A percentile compares a stretch with the other conserved stretches of the same genome.
These are phyloP conservation scores for Lucifuga dentata DNA, from an alignment of 2,113 vertebrate genomes.

Conservation along the genomic window DNA sequence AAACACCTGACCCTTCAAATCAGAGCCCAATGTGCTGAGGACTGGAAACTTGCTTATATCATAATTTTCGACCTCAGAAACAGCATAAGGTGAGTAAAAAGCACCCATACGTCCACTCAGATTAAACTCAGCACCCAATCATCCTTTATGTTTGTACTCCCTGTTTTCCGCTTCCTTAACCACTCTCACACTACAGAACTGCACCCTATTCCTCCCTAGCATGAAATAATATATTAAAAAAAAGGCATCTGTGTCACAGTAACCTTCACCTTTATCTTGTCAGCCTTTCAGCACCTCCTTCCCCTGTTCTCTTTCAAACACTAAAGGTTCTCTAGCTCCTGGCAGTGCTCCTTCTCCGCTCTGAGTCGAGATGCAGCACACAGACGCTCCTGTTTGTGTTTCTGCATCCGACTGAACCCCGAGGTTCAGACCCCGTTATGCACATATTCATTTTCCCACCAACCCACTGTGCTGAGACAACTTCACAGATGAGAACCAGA, in stretches of 20 bases:
- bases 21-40: constrained; percentile 43
- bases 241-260: constrained; percentile 19
- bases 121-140: too few species aligned
- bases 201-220: neutral
- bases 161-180: neutral
- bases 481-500: constrained; percentile 41
- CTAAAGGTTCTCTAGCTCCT: constrained; percentile 31
- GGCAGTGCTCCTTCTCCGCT: constrained; percentile 34
- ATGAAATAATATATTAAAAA: neutral
- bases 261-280: constrained; percentile 50
- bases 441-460: constrained; percentile 18
- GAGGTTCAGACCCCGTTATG: constrained; percentile 28
- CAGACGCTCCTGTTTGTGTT: constrained; percentile 47
- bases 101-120: too few species aligned
- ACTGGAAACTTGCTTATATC: constrained; percentile 36
- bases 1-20: constrained; percentile 71
- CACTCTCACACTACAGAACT: neutral
- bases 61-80: constrained; percentile 27
- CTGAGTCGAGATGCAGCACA: constrained; percentile 51
- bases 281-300: constrained; percentile 36
- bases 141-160: neutral
- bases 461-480: constrained; percentile 41
- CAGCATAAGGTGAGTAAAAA: constrained; percentile 8
- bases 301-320: constrained; percentile 38
- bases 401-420: constrained; percentile 21